Conservation (phyloP, 2,888 invertebrate genomes). For the Brachypalpus laphriformis region DNA sequence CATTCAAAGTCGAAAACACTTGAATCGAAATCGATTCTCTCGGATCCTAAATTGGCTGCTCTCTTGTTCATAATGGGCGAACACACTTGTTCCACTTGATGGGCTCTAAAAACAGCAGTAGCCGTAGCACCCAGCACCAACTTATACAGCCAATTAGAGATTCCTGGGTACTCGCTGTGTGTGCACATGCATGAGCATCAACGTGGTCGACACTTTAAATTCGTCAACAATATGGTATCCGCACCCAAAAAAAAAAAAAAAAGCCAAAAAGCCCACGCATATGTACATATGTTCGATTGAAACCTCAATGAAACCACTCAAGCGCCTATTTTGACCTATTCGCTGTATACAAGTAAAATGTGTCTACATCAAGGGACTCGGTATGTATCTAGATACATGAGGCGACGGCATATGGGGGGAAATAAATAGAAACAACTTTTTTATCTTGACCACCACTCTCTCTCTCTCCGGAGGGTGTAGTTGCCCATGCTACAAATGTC, state of each 20-base stretch:
- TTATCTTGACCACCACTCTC: constrained; percentile 26
- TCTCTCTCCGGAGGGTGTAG: background rate
- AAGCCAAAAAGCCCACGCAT: constrained; percentile 8
- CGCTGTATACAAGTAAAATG: constrained; percentile 39
- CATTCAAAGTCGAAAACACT: constrained; percentile 61
- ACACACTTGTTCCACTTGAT: constrained; percentile 65
- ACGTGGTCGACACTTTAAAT: constrained; percentile 41
- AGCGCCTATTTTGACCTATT: constrained; percentile 60
- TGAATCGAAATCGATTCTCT: constrained; percentile 64
- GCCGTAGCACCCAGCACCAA: constrained; percentile 12
- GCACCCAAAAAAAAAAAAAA: background rate
- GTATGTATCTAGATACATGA: background rate
- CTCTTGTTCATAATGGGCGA: constrained; percentile 51
- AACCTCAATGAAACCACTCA: constrained; percentile 51
- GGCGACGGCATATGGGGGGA: background rate
- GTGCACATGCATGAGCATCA: constrained; percentile 48
- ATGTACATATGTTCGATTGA: background rate
- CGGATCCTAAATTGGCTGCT: constrained; percentile 51
- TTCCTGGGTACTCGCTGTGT: constrained; percentile 15
- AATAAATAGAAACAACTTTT: constrained; percentile 8
- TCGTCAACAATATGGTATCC: constrained; percentile 40
- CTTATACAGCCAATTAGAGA: constrained; percentile 64
- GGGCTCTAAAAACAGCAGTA: constrained; percentile 13
- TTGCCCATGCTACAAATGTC: constrained; percentile 25
- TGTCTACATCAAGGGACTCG: background rate